Conservation (phyloP, 2,113 vertebrate genomes). For the Triplophysa rosa region DNA sequence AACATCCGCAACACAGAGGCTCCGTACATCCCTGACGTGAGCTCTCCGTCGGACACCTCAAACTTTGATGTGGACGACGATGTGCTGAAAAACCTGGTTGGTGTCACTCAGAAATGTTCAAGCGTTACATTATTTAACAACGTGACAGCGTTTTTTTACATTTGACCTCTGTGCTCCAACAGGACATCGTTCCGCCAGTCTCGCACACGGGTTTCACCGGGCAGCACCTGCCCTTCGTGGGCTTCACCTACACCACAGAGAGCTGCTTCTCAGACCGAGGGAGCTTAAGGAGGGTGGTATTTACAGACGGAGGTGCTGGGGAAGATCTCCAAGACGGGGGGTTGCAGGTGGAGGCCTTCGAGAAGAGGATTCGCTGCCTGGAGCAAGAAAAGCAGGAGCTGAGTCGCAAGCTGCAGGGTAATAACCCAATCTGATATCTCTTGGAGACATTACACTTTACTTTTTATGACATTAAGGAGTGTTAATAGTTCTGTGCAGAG, state of each 20-base stretch:
- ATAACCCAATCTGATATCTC: background rate
- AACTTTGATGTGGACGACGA: conserved; percentile 98
- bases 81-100: conserved; percentile 89
- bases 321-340: conserved; percentile 73
- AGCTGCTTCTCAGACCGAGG: conserved; percentile 90
- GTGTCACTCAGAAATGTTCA: conserved; percentile 51
- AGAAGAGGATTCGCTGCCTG: conserved; percentile 85
- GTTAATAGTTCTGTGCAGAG: background rate
- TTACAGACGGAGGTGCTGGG: conserved; percentile 65
- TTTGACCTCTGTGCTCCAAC: conserved; percentile 11
- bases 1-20: conserved; percentile 88
- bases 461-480: background rate
- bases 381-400: conserved; percentile 95
- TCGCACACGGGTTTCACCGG: conserved; percentile 93
- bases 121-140: background rate
- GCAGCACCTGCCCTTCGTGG: conserved; percentile 92
- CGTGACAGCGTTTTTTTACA: background rate
- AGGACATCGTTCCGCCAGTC: conserved; percentile 88
- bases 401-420: conserved; percentile 89
- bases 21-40: conserved; percentile 96
- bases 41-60: conserved; percentile 96
- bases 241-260: conserved; percentile 94
- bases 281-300: conserved; percentile 68
- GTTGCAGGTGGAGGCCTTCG: conserved; percentile 86
- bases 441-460: background rate